Conservation (phyloP, 1,140 invertebrate genomes). For the Lucilia sericata region DNA sequence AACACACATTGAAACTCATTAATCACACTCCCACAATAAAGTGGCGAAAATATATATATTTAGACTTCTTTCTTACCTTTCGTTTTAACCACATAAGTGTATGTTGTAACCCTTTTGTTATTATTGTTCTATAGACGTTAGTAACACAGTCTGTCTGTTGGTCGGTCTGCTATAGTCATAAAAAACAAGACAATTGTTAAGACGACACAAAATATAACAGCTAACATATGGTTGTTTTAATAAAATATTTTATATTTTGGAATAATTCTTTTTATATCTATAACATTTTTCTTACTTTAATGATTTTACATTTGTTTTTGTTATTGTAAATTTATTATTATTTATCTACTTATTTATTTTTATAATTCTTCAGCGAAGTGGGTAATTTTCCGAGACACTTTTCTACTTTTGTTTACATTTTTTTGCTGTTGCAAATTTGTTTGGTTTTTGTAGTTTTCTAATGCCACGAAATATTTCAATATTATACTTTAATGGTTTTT, state of each 20-base stretch:
- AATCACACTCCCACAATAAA: not conserved
- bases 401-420: not conserved
- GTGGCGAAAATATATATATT: too few species aligned
- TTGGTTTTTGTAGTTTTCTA: not conserved
- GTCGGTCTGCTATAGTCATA: too few species aligned
- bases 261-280: not conserved
- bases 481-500: not conserved
- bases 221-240: not conserved
- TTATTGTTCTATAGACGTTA: conserved; percentile 10
- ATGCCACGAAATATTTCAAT: not conserved
- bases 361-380: not conserved
- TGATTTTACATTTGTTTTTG: not conserved
- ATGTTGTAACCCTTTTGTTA: conserved; percentile 1
- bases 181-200: not conserved
- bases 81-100: conserved; percentile 11
- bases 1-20: not conserved
- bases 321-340: not conserved
- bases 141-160: not conserved
- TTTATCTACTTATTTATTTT: not conserved
- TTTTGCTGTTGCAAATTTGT: not conserved
- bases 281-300: not conserved
- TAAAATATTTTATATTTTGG: not conserved
- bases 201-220: not conserved
- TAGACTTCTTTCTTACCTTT: conserved; percentile 10
- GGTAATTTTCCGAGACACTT: not conserved